Evolutionary conservation across 2,797 vertebrate genomes (phyloP), one percentile per base, ranked within the genome.

Genomic region (Selene dorsalis): DNA sequence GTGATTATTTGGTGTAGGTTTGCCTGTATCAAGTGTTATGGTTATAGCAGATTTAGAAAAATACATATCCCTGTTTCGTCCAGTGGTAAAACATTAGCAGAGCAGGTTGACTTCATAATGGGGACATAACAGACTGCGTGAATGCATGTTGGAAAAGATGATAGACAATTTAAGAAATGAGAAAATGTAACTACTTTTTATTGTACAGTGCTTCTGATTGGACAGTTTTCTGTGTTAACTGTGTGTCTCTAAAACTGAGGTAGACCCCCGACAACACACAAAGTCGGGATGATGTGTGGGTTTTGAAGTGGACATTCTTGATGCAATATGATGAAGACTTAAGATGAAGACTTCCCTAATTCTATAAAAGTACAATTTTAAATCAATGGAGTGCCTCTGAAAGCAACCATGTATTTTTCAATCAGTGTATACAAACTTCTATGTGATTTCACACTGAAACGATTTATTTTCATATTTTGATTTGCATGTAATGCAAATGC

Each of bases 401-500:
- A 22, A 17, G 20, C 18, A 16, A 22, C 12, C 24, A 1, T 26
- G 3, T 17, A 7, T 57, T 45, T 47, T 22, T 30, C 3, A 10
- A n/a, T n/a, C n/a, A n/a, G n/a, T n/a, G 30, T 30, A 30, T 30
- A 30, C 30, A 30, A 41, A 41, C 13, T 35, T 38, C 43, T 22
- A 12, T n/a, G 13, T 69, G 11, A 48, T 73, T 58, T 78, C n/a
- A 56, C 41, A 65, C 6, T 45, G 9, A 24, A n/a, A 5, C 24
- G 5, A 0, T 55, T 58, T 11, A 70, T 79, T 84, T 78, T 39
- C 1, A 4, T n/a, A 50, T n/a, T 50, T 50, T 22, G 3, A 65
- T 82, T 87, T 78, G 32, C 32, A 35, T 35, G 9, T 53, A 24
- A 82, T 76, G 76, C 78, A 85, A 84, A 80, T 55, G 20, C 38